phyloP scores from a whole-genome alignment of 2,797 vertebrate genomes.

The Sebastes elongatus region DNA sequence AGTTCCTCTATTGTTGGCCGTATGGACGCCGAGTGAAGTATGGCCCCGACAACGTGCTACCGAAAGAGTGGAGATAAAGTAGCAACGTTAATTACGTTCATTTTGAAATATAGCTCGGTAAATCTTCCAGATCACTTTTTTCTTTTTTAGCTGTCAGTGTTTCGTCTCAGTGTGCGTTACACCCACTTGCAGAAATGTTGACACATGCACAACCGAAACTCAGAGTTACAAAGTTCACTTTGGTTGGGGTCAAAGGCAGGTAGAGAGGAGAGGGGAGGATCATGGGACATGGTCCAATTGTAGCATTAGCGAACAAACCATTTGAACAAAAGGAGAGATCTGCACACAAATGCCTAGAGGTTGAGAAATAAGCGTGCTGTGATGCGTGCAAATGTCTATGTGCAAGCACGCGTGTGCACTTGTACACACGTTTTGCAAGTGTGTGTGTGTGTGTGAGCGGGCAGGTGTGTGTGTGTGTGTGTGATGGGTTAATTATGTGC shows the following conservation, averaged over 20 bases:
- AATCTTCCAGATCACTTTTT: constrained; percentile 22
- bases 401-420: constrained; percentile 40
- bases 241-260: constrained; percentile 74
- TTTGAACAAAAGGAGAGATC: constrained; percentile 50
- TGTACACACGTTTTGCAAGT: constrained; percentile 24
- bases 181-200: constrained; percentile 43
- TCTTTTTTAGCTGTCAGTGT: constrained; percentile 19
- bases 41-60: constrained; percentile 11
- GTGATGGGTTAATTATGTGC: constrained; percentile 84
- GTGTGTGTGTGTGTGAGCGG: constrained; percentile 5
- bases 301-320: constrained; percentile 66
- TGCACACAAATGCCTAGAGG: constrained; percentile 36
- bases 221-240: constrained; percentile 46
- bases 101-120: constrained; percentile 20
- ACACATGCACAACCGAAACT: constrained; percentile 40
- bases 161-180: constrained; percentile 31
- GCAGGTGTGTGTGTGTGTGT: constrained; percentile 55
- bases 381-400: constrained; percentile 55
- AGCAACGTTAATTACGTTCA: constrained; percentile 28
- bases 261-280: constrained; percentile 52
- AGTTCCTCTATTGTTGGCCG: constrained; percentile 49
- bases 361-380: constrained; percentile 43
- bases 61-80: neutral
- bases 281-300: constrained; percentile 62
- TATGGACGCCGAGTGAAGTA: constrained; percentile 37